Base-by-base conservation (phyloP, 2,888 invertebrate genomes). In the Allacma fusca region DNA sequence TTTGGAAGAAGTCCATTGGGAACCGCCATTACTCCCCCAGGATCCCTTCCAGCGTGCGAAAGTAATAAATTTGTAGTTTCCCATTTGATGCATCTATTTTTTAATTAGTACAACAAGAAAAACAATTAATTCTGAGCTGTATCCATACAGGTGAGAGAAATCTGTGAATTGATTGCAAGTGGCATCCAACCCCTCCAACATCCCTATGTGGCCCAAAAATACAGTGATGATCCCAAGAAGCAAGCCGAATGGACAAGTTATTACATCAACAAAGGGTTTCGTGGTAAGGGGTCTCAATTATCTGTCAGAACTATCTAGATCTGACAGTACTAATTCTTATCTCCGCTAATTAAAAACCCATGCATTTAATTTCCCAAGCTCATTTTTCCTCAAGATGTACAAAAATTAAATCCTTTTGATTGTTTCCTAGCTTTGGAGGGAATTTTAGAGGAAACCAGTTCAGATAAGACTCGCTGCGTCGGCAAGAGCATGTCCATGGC, bases 111-210 rank as follows among this genome's bases (percentile, higher is more conserved):
- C n/a, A n/a, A n/a, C n/a, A n/a, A n/a, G n/a, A n/a, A n/a, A n/a
- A n/a, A n/a, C n/a, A 40, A 40, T 40, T 40, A 40, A 40, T 40
- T 40, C 40, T 40, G 5, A 40, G 96, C 96, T 16, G 94, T 95
- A 90, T 96, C 96, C 83, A 79, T 79, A 67, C 79, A 89, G 89
- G 89, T 90, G 0, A 90, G 97, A 79, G 95, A 95, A 87, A 92
- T 98, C 81, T 94, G 95, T 86, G 96, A 97, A 88, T 88, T 94
- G 2, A 96, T 99, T 85, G 92, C 94, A 26, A 93, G 96, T 26
- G 97, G 97, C 62, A 97, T 98, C 84, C 98, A 99, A 87, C 98
- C 98, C 0, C 88, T 98, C 57, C 98, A 98, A 88, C 98, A 98
- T 88, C 88, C 96, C 64, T 91, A 92, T 81, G 95, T 97, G 4